These are phyloP conservation scores for Erithacus rubecula DNA, from an alignment of 2,797 vertebrate species.

Conservation along the genomic window DNA sequence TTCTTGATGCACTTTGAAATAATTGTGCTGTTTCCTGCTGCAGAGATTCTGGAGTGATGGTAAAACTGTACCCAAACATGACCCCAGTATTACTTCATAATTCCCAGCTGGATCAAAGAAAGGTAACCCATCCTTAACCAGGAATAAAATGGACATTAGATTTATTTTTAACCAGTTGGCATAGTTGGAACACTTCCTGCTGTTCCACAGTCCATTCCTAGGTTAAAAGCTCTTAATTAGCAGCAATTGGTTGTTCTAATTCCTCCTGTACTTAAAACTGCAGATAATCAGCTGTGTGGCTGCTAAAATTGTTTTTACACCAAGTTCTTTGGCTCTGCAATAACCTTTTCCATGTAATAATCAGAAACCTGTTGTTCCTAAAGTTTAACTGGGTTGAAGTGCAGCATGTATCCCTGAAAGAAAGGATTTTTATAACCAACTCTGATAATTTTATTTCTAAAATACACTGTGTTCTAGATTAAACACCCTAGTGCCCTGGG, in stretches of 20 bases:
- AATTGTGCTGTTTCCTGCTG: background rate
- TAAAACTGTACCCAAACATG: conserved; percentile 98
- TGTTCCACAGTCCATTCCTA: background rate
- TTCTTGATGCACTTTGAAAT: background rate
- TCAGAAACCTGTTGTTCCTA: background rate
- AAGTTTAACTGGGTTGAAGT: background rate
- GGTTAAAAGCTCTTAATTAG: background rate
- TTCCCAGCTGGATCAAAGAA: conserved; percentile 94
- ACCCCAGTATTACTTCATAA: conserved; percentile 94
- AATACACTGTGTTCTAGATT: conserved; percentile 79
- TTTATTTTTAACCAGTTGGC: background rate
- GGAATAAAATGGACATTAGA: background rate
- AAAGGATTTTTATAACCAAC: background rate
- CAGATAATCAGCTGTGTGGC: background rate
- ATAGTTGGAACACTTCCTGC: background rate
- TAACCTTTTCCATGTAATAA: background rate
- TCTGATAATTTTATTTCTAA: background rate
- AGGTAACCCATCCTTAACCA: conserved; percentile 75
- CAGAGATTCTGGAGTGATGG: conserved; percentile 93
- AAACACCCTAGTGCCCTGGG: conserved; percentile 93
- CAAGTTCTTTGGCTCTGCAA: background rate
- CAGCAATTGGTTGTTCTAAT: background rate
- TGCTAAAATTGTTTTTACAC: background rate
- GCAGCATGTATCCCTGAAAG: background rate
- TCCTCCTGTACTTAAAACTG: background rate